Evolutionary conservation across 2,113 vertebrate genomes (phyloP).

Genomic region (Cebus imitator): DNA sequence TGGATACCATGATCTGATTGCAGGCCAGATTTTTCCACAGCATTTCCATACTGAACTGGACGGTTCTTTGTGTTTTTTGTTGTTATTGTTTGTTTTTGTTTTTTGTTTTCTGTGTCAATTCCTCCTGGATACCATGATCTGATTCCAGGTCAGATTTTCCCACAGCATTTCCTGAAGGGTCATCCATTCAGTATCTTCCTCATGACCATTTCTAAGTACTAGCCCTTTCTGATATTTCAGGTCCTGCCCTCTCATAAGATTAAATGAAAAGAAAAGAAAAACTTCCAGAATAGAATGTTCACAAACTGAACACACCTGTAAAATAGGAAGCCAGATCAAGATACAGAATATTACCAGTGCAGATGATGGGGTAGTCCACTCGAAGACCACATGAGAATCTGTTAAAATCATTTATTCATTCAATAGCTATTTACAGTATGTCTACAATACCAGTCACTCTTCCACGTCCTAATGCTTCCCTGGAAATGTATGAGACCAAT

Average conservation of each 20-base stretch:
- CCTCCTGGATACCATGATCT: neutral
- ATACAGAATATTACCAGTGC: neutral
- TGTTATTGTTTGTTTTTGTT: too few relatives aligned
- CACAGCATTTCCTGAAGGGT: neutral
- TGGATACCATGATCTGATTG: neutral
- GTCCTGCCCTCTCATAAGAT: too few relatives aligned
- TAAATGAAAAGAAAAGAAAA: too few relatives aligned
- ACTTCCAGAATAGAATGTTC: neutral
- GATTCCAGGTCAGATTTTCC: neutral
- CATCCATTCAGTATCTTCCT: neutral
- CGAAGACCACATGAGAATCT: neutral
- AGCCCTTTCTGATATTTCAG: neutral
- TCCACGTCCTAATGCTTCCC: neutral
- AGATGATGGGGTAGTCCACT: neutral
- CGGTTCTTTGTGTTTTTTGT: too few relatives aligned
- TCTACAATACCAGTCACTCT: neutral
- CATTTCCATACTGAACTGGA: too few relatives aligned
- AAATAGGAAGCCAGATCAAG: neutral
- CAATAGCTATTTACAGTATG: neutral
- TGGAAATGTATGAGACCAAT: neutral
- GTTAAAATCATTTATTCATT: neutral
- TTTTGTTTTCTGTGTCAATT: neutral
- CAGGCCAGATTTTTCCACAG: neutral
- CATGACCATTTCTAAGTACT: neutral
- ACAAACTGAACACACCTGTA: neutral